These are phyloP conservation scores for Megaceryle alcyon DNA, from an alignment of 2,797 vertebrate genomes.

Conservation along the genomic window DNA sequence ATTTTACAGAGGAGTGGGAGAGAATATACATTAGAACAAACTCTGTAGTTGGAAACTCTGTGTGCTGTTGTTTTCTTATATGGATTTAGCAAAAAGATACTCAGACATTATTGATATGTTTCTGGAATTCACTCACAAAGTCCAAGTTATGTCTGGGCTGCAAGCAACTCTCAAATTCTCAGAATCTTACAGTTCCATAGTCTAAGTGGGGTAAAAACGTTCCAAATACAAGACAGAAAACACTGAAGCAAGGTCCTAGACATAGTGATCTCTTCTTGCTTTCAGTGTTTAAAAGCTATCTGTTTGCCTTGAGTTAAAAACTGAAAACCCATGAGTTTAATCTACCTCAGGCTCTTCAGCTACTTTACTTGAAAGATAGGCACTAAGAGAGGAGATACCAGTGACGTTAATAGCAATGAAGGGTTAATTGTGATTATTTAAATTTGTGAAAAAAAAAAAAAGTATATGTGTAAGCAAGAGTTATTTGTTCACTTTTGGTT, in stretches of 20 bases:
- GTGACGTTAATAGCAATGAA: not conserved
- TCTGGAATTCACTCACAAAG: not conserved
- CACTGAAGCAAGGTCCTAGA: not conserved
- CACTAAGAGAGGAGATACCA: not conserved
- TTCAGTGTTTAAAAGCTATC: not conserved
- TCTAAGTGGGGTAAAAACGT: not conserved
- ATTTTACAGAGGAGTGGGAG: not conserved
- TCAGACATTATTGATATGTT: not conserved
- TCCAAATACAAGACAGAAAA: not conserved
- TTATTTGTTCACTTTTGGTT: not conserved
- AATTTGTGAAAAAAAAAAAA: not conserved
- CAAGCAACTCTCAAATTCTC: not conserved
- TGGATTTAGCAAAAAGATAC: not conserved
- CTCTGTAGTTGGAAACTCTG: not conserved
- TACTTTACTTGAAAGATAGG: not conserved
- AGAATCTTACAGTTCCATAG: not conserved
- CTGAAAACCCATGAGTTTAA: not conserved
- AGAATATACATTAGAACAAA: not conserved
- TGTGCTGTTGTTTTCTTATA: not conserved
- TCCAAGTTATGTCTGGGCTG: not conserved
- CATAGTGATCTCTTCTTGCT: not conserved
- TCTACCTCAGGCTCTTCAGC: not conserved
- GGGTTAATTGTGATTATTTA: not conserved
- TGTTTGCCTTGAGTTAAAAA: not conserved
- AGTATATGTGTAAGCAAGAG: not conserved